Evolutionary conservation across 1,140 invertebrate genomes (phyloP).

Genomic region (Heterodera schachtii): DNA sequence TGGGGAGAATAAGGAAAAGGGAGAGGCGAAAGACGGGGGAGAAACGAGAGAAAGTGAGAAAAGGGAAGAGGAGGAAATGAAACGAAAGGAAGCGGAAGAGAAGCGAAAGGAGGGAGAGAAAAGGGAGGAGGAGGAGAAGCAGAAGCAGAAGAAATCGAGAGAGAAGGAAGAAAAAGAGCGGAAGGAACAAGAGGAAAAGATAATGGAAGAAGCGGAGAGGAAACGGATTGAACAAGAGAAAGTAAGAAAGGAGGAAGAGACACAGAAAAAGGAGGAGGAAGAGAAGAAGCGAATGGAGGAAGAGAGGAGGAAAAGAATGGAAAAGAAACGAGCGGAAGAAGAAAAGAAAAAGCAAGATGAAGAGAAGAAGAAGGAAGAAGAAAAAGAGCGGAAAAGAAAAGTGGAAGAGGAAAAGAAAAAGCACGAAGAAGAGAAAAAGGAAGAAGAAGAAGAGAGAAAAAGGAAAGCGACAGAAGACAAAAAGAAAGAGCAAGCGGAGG

Average conservation of each 20-base stretch:
- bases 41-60: not conserved
- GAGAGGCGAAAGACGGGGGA: not conserved
- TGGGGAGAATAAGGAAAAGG: not conserved
- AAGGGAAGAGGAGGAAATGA: not conserved
- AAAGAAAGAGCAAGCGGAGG: not conserved
- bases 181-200: not conserved
- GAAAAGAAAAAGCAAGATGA: not conserved
- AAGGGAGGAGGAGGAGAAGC: not conserved
- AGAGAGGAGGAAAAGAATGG: not conserved
- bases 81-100: not conserved
- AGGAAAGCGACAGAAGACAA: not conserved
- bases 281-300: not conserved
- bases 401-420: not conserved
- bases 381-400: not conserved
- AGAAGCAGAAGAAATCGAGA: not conserved
- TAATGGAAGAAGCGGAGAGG: not conserved
- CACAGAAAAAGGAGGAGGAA: constrained; percentile 1
- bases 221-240: not conserved
- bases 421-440: not conserved
- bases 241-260: not conserved
- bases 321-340: not conserved
- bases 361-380: not conserved
- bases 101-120: not conserved
- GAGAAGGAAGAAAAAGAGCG: not conserved
- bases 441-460: not conserved